Base-by-base conservation (phyloP, 2,888 invertebrate genomes). In the Carpatolechia fugitivella region DNA sequence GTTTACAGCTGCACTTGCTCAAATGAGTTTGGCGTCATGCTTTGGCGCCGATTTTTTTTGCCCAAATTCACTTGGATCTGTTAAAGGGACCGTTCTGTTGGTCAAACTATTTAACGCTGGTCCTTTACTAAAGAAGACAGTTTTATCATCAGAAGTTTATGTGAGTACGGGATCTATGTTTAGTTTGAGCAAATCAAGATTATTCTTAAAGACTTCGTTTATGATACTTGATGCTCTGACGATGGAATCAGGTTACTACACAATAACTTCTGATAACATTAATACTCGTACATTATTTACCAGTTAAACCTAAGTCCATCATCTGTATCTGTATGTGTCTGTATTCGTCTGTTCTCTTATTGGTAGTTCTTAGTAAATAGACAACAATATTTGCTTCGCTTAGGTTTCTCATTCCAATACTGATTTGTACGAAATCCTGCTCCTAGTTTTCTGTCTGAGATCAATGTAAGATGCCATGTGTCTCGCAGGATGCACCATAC, bases 21-120 rank as follows among this genome's bases (percentile, higher is more conserved):
- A 66, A 65, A 67, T 56, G 60, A 53, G 52, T 59, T n/a, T 50
- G 65, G 62, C 66, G 72, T 63, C 70, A 69, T 47, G 20, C 10
- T 60, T 60, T 30, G 76, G 74, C 76, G 78, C 75, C 74, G 53
- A 56, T 65, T 63, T 70, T 73, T 76, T 68, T 47, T 18, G 14
- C 6, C 11, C 0, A 29, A 11, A 13, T 29, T n/a, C 6, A 14
- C 18, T 40, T 30, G 30, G 46, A 14, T 29, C 1, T 14, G 24
- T 8, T 30, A 30, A 13, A 4, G 13, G 1, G n/a, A n/a, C n/a
- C n/a, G n/a, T n/a, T 11, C 44, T 14, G 7, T 29, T 14, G 46
- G 29, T 30, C 30, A n/a, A n/a, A 47, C 1, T n/a, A 13, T 10
- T 1, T n/a, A 10, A 10, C 10, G 13, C 3, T 38, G 35, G 10